phyloP scores from a whole-genome alignment of 2,113 vertebrate genomes.

The Ibidorhyncha struthersii region DNA sequence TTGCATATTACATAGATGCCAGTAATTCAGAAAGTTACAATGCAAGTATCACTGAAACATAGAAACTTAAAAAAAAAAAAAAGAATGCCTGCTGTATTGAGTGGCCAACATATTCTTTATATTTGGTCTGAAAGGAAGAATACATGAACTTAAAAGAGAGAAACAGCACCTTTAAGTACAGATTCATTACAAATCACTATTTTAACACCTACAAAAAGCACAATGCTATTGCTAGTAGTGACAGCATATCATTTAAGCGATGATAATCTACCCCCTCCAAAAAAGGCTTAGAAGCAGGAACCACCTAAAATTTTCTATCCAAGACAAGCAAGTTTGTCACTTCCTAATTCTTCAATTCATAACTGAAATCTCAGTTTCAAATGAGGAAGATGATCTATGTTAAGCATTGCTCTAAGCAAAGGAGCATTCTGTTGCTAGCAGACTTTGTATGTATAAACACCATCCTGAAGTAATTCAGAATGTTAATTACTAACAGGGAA shows the following conservation, averaged over 20 bases:
- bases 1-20: not conserved
- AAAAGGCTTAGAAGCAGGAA: constrained; percentile 7
- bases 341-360: constrained; percentile 33
- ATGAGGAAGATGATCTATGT: not conserved
- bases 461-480: not conserved
- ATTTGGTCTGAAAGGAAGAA: not conserved
- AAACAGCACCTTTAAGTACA: not conserved
- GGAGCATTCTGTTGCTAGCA: not conserved
- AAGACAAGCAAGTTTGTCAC: not conserved
- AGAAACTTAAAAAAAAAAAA: not conserved
- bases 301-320: not conserved
- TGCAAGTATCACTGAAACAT: not conserved
- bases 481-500: not conserved
- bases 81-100: not conserved
- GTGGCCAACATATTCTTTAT: not conserved
- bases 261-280: not conserved
- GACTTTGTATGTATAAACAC: not conserved
- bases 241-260: not conserved
- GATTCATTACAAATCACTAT: not conserved
- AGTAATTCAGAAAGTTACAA: not conserved
- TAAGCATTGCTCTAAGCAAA: not conserved
- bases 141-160: not conserved
- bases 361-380: constrained; percentile 40
- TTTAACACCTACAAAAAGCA: not conserved
- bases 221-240: not conserved